phyloP scores from a whole-genome alignment of 2,113 vertebrate genomes.

The Clarias gariepinus region DNA sequence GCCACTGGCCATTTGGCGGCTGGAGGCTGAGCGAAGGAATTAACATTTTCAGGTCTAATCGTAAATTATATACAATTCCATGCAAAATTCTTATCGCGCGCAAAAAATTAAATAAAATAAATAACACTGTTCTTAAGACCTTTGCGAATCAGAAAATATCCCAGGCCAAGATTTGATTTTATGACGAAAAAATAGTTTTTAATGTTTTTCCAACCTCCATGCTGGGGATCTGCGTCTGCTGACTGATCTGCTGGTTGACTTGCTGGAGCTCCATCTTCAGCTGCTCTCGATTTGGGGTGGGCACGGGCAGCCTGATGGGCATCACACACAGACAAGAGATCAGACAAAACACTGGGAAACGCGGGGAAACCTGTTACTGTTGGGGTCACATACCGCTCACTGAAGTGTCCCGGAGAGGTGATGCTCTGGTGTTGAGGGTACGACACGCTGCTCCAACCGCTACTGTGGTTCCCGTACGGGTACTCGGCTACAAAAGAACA shows the following conservation, averaged over 20 bases:
- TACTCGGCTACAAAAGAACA: slow-evolving; percentile 75
- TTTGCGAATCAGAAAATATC: too few species aligned
- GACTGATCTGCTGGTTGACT: slow-evolving; percentile 95
- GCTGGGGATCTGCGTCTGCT: slow-evolving; percentile 90
- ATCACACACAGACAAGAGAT: background rate
- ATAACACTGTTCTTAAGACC: too few species aligned
- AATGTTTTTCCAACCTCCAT: slow-evolving; percentile 73
- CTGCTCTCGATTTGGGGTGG: slow-evolving; percentile 85
- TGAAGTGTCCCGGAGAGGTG: slow-evolving; percentile 93
- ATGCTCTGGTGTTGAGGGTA: slow-evolving; percentile 87
- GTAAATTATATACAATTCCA: too few species aligned
- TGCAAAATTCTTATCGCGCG: too few species aligned
- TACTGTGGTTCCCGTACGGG: slow-evolving; percentile 83
- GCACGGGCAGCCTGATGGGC: slow-evolving; percentile 73
- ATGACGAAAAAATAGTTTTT: too few species aligned
- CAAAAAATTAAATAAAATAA: too few species aligned
- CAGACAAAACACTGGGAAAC: background rate
- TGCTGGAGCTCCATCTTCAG: slow-evolving; percentile 95
- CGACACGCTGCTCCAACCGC: slow-evolving; percentile 82
- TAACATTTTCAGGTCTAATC: too few species aligned
- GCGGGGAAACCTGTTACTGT: background rate
- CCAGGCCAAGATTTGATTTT: too few species aligned
- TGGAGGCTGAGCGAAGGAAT: slow-evolving; percentile 70
- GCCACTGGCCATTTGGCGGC: slow-evolving; percentile 84
- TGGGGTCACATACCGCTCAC: slow-evolving; percentile 78